Conservation (phyloP, 1,140 invertebrate genomes). For the Listronotus bonariensis region DNA sequence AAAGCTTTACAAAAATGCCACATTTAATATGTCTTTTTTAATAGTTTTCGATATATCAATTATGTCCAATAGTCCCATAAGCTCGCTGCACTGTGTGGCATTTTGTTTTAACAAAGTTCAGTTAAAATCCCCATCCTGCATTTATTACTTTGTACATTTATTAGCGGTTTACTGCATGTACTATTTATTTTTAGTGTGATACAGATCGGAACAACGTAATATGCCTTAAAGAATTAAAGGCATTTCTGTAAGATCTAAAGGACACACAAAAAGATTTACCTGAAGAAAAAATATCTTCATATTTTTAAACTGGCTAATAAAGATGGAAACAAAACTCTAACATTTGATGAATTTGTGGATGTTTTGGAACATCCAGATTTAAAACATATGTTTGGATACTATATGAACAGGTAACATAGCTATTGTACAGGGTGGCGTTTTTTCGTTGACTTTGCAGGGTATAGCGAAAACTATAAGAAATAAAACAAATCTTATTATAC, state of each 20-base stretch:
- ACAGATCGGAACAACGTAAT: slow-evolving; percentile 27
- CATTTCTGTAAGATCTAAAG: slow-evolving; percentile 17
- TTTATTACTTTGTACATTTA: too few species aligned
- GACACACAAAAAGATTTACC: slow-evolving; percentile 64
- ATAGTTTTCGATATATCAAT: too few species aligned
- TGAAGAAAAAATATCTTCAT: slow-evolving; percentile 67
- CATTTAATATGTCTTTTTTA: too few species aligned
- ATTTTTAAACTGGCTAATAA: slow-evolving; percentile 72
- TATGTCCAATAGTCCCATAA: too few species aligned
- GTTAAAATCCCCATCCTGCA: too few species aligned
- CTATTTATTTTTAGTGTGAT: slow-evolving; percentile 31
- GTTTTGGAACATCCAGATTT: slow-evolving; percentile 72
- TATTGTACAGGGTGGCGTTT: too few species aligned
- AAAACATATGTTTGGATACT: slow-evolving; percentile 63
- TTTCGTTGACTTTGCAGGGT: too few species aligned
- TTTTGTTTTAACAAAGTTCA: too few species aligned
- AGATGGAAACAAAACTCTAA: slow-evolving; percentile 72
- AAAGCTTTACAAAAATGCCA: too few species aligned
- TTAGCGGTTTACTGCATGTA: neutral
- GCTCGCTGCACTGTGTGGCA: too few species aligned
- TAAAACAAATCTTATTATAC: too few species aligned
- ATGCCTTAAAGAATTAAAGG: slow-evolving; percentile 24
- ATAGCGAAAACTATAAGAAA: too few species aligned
- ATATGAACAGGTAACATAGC: slow-evolving; percentile 21
- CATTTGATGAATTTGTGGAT: slow-evolving; percentile 77